phyloP scores from a whole-genome alignment of 2,113 vertebrate species.

The Pomatostomus ruficeps region DNA sequence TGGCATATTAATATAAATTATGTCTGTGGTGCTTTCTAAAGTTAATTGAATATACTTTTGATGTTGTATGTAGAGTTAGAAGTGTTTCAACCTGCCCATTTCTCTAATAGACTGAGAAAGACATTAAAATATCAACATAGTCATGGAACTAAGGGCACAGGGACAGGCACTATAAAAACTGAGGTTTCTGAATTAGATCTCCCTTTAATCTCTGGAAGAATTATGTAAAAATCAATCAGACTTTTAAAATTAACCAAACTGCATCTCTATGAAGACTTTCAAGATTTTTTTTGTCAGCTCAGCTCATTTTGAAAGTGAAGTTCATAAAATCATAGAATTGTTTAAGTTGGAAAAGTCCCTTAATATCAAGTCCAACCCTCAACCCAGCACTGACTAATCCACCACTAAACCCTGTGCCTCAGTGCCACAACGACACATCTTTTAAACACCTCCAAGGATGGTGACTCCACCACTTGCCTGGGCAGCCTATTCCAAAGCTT shows the following conservation, averaged over 20 bases:
- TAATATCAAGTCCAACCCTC: background rate
- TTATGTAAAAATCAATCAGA: background rate
- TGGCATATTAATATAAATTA: background rate
- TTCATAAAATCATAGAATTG: background rate
- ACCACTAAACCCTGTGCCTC: background rate
- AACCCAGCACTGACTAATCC: background rate
- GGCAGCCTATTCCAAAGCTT: background rate
- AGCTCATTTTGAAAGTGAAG: background rate
- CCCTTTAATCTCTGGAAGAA: background rate
- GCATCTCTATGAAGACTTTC: background rate
- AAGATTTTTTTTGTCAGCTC: background rate
- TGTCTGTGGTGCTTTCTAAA: background rate
- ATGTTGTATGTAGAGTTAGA: background rate
- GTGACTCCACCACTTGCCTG: background rate
- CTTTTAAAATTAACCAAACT: background rate
- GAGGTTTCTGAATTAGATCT: background rate
- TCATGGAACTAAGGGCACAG: background rate
- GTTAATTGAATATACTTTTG: background rate
- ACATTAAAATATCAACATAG: background rate
- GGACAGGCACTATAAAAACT: background rate
- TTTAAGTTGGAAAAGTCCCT: background rate
- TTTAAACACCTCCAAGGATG: background rate
- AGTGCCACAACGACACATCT: accelerated
- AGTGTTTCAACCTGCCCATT: background rate
- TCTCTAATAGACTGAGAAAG: background rate